These are phyloP conservation scores for Callyntrura guangdongensis DNA, from an alignment of 2,888 invertebrate species.

Conservation along the genomic window DNA sequence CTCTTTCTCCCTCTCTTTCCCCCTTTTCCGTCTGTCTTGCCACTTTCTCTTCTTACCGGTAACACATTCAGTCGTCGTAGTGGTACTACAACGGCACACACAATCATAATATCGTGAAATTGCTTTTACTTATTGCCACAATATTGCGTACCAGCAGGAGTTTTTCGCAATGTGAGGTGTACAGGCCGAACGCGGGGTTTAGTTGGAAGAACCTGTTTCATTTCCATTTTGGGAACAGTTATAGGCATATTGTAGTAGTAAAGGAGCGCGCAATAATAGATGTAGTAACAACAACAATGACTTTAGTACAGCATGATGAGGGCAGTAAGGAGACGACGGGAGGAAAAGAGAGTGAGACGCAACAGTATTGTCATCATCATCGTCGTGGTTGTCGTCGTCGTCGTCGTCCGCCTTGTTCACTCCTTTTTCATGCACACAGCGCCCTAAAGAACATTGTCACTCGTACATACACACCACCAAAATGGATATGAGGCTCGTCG, in stretches of 20 bases:
- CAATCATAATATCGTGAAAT: conserved; percentile 71
- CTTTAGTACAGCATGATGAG: conserved; percentile 45
- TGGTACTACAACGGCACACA: conserved; percentile 29
- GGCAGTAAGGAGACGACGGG: conserved; percentile 11
- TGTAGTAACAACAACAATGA: conserved; percentile 56
- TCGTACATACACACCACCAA: neutral
- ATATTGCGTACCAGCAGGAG: conserved; percentile 76
- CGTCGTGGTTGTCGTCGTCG: conserved; percentile 20
- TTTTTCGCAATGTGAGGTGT: conserved; percentile 62
- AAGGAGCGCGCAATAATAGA: conserved; percentile 57
- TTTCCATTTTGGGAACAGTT: conserved; percentile 50
- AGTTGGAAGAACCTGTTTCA: conserved; percentile 33
- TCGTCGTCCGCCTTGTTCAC: conserved; percentile 30
- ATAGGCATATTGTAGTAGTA: conserved; percentile 9
- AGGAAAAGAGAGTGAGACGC: conserved; percentile 61
- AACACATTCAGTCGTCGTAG: neutral
- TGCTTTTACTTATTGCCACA: conserved; percentile 79
- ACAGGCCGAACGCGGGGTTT: neutral
- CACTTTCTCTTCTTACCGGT: neutral
- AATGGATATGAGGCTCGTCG: conserved; percentile 23
- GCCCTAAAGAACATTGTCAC: conserved; percentile 31
- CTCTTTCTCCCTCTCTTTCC: conserved; percentile 8
- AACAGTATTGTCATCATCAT: conserved; percentile 59
- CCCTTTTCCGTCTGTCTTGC: conserved; percentile 22
- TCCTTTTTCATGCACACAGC: conserved; percentile 50